These are phyloP conservation scores for Nomada goodeniana DNA, from an alignment of 2,888 invertebrate species.

Conservation along the genomic window DNA sequence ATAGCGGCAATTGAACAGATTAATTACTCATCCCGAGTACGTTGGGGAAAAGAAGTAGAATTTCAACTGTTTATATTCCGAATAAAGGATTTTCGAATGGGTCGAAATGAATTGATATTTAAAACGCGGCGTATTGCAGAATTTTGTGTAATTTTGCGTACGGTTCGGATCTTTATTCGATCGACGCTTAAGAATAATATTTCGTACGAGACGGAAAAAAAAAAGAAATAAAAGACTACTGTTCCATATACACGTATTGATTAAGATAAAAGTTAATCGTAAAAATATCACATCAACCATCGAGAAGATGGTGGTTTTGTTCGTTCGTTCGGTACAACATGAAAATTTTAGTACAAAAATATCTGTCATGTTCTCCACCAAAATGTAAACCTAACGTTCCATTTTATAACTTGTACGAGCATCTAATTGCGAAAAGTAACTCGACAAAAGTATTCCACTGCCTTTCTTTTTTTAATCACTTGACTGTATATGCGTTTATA, in stretches of 20 bases:
- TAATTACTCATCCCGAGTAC: background rate
- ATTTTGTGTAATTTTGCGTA: background rate
- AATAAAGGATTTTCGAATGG: background rate
- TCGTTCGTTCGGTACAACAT: constrained; percentile 13
- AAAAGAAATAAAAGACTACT: background rate
- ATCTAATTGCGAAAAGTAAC: constrained; percentile 20
- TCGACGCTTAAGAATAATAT: background rate
- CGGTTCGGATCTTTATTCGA: background rate
- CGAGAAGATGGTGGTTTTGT: background rate
- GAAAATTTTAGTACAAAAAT: constrained; percentile 53
- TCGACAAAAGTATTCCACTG: constrained; percentile 6
- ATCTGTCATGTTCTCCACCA: constrained; percentile 29
- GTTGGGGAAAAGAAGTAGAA: background rate
- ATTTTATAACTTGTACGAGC: constrained; percentile 23
- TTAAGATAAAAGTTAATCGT: background rate
- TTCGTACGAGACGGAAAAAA: background rate
- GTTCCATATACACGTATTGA: background rate
- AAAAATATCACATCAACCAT: constrained; percentile 45
- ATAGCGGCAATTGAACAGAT: constrained; percentile 5
- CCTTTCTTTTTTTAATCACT: constrained; percentile 7
- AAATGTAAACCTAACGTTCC: constrained; percentile 22
- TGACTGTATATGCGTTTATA: too few species aligned
- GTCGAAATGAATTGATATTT: background rate
- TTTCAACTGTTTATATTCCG: background rate
- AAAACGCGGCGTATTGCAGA: background rate